Conservation (phyloP, 2,797 vertebrate genomes). For the Hydrophis major region DNA sequence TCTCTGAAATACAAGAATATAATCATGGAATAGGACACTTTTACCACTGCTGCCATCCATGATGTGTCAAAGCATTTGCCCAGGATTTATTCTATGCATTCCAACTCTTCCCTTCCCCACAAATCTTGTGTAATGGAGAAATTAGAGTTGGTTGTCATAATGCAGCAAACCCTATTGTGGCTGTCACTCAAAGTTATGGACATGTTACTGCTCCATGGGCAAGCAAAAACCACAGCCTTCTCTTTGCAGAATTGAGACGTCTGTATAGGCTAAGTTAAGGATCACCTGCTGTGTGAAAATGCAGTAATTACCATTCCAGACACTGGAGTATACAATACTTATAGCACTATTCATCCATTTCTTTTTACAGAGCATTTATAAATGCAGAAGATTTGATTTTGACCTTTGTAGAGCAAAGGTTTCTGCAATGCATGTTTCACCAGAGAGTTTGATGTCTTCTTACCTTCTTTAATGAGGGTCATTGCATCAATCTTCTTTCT, state of each 20-base stretch:
- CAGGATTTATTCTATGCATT: background rate
- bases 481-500: slow-evolving; percentile 87
- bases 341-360: background rate
- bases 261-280: background rate
- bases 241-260: background rate
- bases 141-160: background rate
- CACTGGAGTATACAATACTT: background rate
- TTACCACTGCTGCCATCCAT: background rate
- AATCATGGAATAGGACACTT: background rate
- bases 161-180: background rate
- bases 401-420: rapidly evolving
- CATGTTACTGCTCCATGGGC: background rate
- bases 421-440: background rate
- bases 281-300: slow-evolving; percentile 6
- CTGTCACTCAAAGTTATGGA: background rate
- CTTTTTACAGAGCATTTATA: background rate
- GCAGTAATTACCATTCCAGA: background rate
- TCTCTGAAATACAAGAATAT: background rate
- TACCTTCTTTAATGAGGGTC: slow-evolving; percentile 94
- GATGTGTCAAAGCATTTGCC: background rate
- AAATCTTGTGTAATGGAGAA: background rate
- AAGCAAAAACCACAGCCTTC: background rate
- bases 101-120: background rate
- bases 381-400: background rate
- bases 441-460: slow-evolving; percentile 34